Evolutionary conservation across 1,140 invertebrate genomes (phyloP), one percentile per base, ranked within the genome.

Genomic region (Micrasema minimum): DNA sequence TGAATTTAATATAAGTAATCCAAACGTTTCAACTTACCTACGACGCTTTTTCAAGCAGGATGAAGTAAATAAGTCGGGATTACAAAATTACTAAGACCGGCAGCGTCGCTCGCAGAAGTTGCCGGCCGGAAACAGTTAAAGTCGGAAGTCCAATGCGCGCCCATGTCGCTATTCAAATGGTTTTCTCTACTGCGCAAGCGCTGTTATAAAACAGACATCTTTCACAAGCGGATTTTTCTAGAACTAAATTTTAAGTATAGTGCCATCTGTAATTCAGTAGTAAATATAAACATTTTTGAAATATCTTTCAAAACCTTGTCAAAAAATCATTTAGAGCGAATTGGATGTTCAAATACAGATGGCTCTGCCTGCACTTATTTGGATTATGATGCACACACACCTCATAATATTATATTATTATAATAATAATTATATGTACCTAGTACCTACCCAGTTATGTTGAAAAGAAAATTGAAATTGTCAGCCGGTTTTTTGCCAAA

Each of bases 151-250:
- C 57, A 20, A 22, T 14, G 18, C 57, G 23, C 22, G 10, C 23
- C 41, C 57, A 62, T 62, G 57, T 14, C 57, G 45, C 20, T 16
- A 43, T 22, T 43, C 37, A 37, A 62, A 62, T 43, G 41, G 57
- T 37, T 18, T 14, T 37, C 41, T 14, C 12, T 2, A 14, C 26
- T 62, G 57, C 57, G 57, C 57, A 62, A 62, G 57, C 57, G 57
- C 57, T 57, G 23, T 57, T 35, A 57, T 57, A 57, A 57, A n/a
- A 35, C 53, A 16, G 53, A 1, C 11, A 22, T 22, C n/a, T 22
- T 57, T 35, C 53, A 20, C 11, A 5, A 14, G 53, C 16, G 37
- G 9, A 37, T 37, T 57, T n/a, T n/a, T n/a, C n/a, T n/a, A n/a
- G n/a, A n/a, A n/a, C n/a, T n/a, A n/a, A n/a, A n/a, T n/a, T n/a